Percentiles rank a stretch among this genome's conserved stretches.
Conservation (phyloP, 2,888 invertebrate species). For the Camponotus fellah region DNA sequence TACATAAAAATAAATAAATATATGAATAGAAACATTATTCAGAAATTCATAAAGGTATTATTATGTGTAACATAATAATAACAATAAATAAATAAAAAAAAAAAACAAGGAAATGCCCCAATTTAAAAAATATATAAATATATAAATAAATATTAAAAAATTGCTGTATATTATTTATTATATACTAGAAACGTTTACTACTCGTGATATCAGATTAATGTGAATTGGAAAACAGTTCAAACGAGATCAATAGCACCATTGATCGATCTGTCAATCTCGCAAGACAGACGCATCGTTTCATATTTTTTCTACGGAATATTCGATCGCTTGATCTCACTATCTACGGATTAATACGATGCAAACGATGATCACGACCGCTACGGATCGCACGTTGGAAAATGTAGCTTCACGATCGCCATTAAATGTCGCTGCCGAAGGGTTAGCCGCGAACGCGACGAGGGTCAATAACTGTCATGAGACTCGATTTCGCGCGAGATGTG, state of each 20-base stretch:
- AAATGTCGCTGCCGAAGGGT: slow-evolving; percentile 38
- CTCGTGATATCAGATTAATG: background rate
- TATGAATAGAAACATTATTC: background rate
- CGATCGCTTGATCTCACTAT: background rate
- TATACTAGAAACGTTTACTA: too few relatives aligned
- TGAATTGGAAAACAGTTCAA: background rate
- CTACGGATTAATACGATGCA: background rate
- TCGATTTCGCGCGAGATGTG: background rate
- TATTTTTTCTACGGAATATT: background rate
- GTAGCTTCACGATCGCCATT: slow-evolving; percentile 69
- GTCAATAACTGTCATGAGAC: background rate
- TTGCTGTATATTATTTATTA: background rate
- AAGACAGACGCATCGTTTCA: background rate
- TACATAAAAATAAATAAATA: background rate
- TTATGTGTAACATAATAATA: background rate
- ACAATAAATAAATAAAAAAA: too few relatives aligned
- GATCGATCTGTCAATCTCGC: background rate
- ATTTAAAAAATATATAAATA: background rate
- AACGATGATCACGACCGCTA: background rate
- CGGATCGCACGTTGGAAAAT: background rate
- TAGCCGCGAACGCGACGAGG: background rate
- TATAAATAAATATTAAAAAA: background rate
- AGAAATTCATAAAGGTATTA: background rate
- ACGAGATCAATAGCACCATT: background rate
- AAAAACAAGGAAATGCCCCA: background rate